Evolutionary conservation across 2,888 invertebrate species (phyloP).

Genomic region (Acrobasis suavella): DNA sequence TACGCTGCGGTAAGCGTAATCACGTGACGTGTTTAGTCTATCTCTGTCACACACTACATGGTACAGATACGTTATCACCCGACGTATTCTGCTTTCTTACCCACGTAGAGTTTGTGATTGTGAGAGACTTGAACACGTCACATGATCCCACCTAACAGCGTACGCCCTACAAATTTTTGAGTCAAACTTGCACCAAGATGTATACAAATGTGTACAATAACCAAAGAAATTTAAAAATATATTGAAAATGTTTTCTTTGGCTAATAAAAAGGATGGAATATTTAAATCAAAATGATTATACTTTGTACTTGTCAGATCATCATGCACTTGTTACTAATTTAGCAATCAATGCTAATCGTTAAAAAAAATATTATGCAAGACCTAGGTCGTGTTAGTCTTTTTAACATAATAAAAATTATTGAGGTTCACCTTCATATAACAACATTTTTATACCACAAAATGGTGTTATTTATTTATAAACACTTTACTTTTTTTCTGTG

Average conservation of each 20-base stretch:
- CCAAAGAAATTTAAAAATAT: neutral
- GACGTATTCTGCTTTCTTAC: too few relatives aligned
- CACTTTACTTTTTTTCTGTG: too few relatives aligned
- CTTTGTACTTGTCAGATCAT: constrained; percentile 38
- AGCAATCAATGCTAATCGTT: constrained; percentile 40
- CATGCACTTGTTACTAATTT: constrained; percentile 36
- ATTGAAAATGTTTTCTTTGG: constrained; percentile 12
- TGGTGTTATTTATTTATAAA: constrained; percentile 27
- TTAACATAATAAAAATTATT: neutral
- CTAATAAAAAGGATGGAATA: constrained; percentile 23
- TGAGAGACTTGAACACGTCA: too few relatives aligned
- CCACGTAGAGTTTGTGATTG: too few relatives aligned
- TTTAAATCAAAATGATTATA: constrained; percentile 19
- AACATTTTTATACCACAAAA: constrained; percentile 22
- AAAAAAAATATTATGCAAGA: constrained; percentile 17
- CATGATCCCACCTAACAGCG: too few relatives aligned
- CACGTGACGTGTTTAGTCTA: too few relatives aligned
- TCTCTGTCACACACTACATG: too few relatives aligned
- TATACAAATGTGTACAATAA: constrained; percentile 16
- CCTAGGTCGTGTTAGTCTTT: constrained; percentile 3
- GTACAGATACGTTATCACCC: too few relatives aligned
- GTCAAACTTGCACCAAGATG: neutral
- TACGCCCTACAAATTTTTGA: neutral
- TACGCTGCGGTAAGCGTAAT: neutral
- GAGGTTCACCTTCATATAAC: neutral